A percentile compares a stretch with the other conserved stretches of the same genome.
Conservation (phyloP, 2,888 invertebrate species). For the Leptinotarsa tumamoca region DNA sequence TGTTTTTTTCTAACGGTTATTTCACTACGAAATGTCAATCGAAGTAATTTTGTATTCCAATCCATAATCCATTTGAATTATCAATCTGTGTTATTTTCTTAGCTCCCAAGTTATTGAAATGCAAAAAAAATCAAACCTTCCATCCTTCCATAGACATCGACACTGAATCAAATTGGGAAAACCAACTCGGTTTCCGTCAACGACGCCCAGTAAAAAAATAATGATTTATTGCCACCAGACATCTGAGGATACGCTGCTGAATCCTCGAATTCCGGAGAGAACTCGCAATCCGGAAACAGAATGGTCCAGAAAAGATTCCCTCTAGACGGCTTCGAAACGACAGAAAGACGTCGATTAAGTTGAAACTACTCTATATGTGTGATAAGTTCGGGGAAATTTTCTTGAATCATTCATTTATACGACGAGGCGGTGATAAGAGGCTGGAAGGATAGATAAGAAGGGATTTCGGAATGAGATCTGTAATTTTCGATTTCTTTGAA, state of each 20-base stretch:
- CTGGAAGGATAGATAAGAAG: conserved; percentile 41
- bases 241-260: conserved; percentile 52
- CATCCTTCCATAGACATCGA: not conserved
- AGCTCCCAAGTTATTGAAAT: no score
- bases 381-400: conserved; percentile 51
- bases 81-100: no score
- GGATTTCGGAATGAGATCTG: conserved; percentile 33
- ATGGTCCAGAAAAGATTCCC: conserved; percentile 37
- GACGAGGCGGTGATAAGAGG: conserved; percentile 50
- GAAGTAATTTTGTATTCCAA: no score
- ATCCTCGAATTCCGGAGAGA: conserved; percentile 51
- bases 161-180: not conserved
- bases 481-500: conserved; percentile 37
- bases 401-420: conserved; percentile 57
- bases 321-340: conserved; percentile 28
- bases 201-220: conserved; percentile 39
- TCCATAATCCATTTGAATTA: no score
- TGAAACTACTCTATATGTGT: conserved; percentile 48
- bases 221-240: conserved; percentile 56
- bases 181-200: conserved; percentile 26
- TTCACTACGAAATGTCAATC: no score
- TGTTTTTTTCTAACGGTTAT: no score
- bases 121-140: no score
- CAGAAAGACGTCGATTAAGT: conserved; percentile 51
- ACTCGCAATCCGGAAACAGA: conserved; percentile 53